Evolutionary conservation across 92 coral and sea anemone species (phyloP).

Genomic region (Metridium senile): DNA sequence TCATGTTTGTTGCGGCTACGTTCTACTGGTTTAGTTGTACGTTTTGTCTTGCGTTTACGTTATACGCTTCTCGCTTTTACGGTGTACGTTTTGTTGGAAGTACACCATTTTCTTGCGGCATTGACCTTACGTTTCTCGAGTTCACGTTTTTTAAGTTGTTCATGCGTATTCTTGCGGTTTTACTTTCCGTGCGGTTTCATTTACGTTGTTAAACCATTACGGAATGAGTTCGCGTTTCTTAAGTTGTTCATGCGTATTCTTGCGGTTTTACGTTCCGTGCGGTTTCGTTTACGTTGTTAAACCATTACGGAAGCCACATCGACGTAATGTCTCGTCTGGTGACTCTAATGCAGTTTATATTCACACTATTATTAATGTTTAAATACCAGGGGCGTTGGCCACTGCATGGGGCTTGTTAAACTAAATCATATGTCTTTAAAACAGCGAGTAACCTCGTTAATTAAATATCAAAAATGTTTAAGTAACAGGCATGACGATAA

Average conservation of each 20-base stretch:
- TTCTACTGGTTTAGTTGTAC: too few relatives aligned
- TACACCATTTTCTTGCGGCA: too few relatives aligned
- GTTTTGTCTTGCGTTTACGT: background rate
- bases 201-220: background rate
- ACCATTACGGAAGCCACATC: background rate
- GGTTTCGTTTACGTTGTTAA: background rate
- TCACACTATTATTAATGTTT: background rate
- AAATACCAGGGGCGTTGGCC: constrained; percentile 13
- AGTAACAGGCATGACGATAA: background rate
- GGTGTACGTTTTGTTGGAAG: too few relatives aligned
- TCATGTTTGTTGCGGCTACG: background rate
- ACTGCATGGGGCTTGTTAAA: background rate
- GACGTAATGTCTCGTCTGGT: background rate
- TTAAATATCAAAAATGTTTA: background rate
- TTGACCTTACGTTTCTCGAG: too few relatives aligned
- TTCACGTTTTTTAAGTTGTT: too few relatives aligned
- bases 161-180: too few relatives aligned
- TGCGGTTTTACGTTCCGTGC: constrained; percentile 1
- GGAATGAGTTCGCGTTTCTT: too few relatives aligned
- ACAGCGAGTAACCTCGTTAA: constrained; percentile 3
- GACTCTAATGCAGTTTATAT: background rate
- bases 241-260: too few relatives aligned
- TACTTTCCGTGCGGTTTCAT: background rate
- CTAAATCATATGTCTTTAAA: constrained; percentile 14
- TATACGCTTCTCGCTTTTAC: too few relatives aligned